phyloP scores from a whole-genome alignment of 2,113 vertebrate species.

The Cacatua alba region DNA sequence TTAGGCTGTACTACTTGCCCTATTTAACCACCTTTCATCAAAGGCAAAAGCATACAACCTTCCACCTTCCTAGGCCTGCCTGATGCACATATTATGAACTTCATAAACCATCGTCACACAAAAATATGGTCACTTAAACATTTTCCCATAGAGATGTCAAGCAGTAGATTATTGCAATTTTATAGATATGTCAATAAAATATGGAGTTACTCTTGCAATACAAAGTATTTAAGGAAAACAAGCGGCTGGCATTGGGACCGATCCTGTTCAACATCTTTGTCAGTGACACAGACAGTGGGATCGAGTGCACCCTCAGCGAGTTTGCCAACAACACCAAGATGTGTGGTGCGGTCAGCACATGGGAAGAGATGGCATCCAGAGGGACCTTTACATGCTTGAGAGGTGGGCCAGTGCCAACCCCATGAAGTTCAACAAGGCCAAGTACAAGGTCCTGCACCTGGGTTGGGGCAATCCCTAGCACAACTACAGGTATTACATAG shows the following conservation, averaged over 20 bases:
- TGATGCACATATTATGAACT: neutral
- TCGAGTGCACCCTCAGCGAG: neutral
- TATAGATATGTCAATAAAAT: neutral
- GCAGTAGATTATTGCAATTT: neutral
- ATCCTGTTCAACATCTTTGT: neutral
- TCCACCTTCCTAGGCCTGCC: neutral
- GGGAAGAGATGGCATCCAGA: neutral
- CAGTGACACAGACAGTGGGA: neutral
- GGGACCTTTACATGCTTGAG: neutral
- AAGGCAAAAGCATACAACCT: neutral
- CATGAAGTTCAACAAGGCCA: neutral
- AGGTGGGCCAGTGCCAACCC: neutral
- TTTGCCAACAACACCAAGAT: neutral
- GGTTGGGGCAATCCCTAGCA: neutral
- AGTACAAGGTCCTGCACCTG: neutral
- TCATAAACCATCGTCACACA: neutral
- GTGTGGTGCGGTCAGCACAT: neutral
- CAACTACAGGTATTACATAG: neutral
- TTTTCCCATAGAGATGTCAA: neutral
- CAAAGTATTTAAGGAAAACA: neutral
- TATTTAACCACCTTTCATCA: neutral
- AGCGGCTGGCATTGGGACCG: neutral
- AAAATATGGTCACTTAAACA: neutral
- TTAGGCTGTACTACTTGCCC: neutral
- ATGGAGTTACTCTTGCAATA: neutral